Conservation (phyloP, 2,888 invertebrate species). For the Protonemura montana region DNA sequence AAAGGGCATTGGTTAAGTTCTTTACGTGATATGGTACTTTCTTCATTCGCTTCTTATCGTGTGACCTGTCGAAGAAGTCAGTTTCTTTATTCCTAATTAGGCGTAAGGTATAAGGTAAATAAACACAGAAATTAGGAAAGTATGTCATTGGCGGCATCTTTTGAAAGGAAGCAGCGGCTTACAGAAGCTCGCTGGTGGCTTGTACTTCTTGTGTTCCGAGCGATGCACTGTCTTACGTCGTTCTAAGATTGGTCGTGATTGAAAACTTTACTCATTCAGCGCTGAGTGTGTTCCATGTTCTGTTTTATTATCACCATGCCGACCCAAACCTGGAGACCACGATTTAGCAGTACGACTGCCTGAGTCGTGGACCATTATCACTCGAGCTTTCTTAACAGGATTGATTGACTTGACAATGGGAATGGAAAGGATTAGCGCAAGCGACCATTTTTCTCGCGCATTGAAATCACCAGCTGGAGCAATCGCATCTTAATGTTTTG, state of each 20-base stretch:
- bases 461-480: neutral
- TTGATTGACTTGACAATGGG: slow-evolving; percentile 12
- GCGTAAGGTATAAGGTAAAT: slow-evolving; percentile 36
- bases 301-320: neutral
- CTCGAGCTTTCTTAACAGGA: neutral
- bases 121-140: slow-evolving; percentile 45
- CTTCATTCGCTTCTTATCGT: slow-evolving; percentile 37
- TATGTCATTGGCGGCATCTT: slow-evolving; percentile 42
- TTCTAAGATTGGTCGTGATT: neutral
- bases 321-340: neutral
- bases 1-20: neutral
- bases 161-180: neutral
- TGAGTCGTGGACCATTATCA: neutral
- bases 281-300: neutral
- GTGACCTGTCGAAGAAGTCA: slow-evolving; percentile 28
- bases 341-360: neutral
- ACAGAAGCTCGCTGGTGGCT: neutral
- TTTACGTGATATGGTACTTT: slow-evolving; percentile 33
- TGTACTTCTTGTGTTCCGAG: neutral
- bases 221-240: neutral
- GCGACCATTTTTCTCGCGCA: neutral
- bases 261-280: neutral
- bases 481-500: neutral
- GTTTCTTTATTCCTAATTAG: slow-evolving; percentile 45
- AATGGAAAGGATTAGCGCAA: neutral